Evolutionary conservation across 2,113 vertebrate species (phyloP), one percentile per base, ranked within the genome.

Genomic region (Cinclus cinclus): DNA sequence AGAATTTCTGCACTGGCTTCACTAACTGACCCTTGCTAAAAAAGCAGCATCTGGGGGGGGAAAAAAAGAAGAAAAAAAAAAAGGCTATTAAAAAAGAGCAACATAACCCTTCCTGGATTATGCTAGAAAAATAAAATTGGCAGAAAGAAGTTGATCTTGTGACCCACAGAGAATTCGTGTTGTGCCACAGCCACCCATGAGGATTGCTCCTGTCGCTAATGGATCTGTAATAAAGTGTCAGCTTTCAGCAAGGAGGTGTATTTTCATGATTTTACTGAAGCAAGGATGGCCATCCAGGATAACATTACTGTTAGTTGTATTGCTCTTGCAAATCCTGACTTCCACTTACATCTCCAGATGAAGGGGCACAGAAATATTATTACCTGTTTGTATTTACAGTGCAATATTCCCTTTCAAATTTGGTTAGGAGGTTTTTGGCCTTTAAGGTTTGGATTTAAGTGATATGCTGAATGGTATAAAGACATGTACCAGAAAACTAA

Each of bases 1-100:
- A 93, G 75, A 95, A 90, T 62, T 81, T 91, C 78, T 85, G 68
- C n/a, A 77, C 46, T 35, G 24, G 30, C 23, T 80, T 65, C 55
- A 75, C 30, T 86, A 87, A 86, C 12, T 81, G 49, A 86, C 8
- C 55, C 50, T 83, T 63, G 31, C 6, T 65, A 52, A 67, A 79
- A 42, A 86, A 39, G 35, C 22, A 80, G 12, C 15, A 69, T 8
- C 8, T 52, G 19, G 23, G 35, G 46, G 35, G 35, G 35, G 35
- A 8, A 37, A 37, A 37, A 37, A 37, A 37, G 35, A 37, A 37
- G 35, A 37, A 37, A 15, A n/a, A 30, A 24, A 41, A 49, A 83
- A 31, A 21, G 0, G 5, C 22, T 33, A 42, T 68, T 35, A 58
- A 87, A 79, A 81, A 86, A 33, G 8, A 59, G 24, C 6, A 75